Evolutionary conservation across 2,888 invertebrate genomes (phyloP), one percentile per base, ranked within the genome.

Genomic region (Ganaspis brasiliensis): DNA sequence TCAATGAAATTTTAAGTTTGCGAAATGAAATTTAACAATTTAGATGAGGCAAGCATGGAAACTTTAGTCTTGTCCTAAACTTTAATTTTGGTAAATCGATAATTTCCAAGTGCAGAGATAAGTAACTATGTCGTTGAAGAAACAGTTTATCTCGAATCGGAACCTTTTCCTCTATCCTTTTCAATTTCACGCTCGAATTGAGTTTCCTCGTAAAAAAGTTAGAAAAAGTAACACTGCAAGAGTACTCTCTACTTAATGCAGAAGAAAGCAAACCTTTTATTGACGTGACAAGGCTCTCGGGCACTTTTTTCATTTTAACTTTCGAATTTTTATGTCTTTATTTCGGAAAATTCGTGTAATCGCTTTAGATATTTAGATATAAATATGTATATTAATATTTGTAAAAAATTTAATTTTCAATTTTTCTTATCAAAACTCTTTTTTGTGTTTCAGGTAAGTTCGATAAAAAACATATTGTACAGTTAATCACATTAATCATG

Each of bases 111-210:
- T n/a, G n/a, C n/a, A n/a, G n/a, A n/a, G 12, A 40, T 9, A 19
- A 19, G 9, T 52, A 52, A 52, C 4, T 52, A 16, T 52, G 52
- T 52, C 49, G 19, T 49, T 3, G 12, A 19, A 52, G n/a, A 52
- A 19, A 19, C 8, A 52, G 52, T 52, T 52, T 52, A 52, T 52
- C 19, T 52, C 19, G 52, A 52, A 52, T 52, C 19, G 52, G 19
- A 52, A 52, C 52, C 52, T 52, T 52, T 52, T 52, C 52, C 40
- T 31, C 2, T 8, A 52, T 19, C 52, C 16, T 52, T 52, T 52
- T 52, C 19, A 52, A 52, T 52, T 52, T 52, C 52, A 52, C 52
- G 52, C 52, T 52, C 19, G 52, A 19, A 52, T 52, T 52, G 52
- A 52, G 52, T 52, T 52, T 52, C 52, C 52, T 52, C 52, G 52